Conservation (phyloP, 1,140 invertebrate species). For the Drosophila dunni region DNA sequence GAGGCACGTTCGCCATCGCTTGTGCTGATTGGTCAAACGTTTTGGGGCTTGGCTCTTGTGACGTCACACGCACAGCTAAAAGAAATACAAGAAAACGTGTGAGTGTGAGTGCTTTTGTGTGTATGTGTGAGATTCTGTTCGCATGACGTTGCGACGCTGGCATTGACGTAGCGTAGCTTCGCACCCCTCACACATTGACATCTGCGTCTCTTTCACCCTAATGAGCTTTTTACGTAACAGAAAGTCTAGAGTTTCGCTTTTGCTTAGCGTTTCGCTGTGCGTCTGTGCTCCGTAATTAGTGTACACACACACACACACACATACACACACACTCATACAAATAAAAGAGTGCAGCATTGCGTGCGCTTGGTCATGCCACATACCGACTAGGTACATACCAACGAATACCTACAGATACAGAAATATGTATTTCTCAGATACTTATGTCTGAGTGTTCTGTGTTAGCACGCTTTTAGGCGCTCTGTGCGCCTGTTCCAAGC, state of each 20-base stretch:
- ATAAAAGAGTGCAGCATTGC: conserved; percentile 41
- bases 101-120: conserved; percentile 62
- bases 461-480: conserved; percentile 74
- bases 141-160: conserved; percentile 58
- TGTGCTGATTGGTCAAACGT: conserved; percentile 68
- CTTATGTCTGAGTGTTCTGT: conserved; percentile 38
- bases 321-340: too few species aligned
- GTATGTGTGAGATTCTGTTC: conserved; percentile 56
- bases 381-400: conserved; percentile 8
- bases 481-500: conserved; percentile 69
- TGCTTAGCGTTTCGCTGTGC: conserved; percentile 8
- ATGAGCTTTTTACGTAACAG: conserved; percentile 67
- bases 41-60: conserved; percentile 78
- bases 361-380: conserved; percentile 44
- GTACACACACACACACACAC: conserved; percentile 25
- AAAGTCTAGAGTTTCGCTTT: conserved; percentile 36
- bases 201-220: conserved; percentile 49
- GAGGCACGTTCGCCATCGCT: conserved; percentile 58
- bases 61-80: conserved; percentile 63
- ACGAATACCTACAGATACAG: conserved; percentile 31
- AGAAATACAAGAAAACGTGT: conserved; percentile 17
- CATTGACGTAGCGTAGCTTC: conserved; percentile 52
- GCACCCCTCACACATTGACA: conserved; percentile 8
- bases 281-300: conserved; percentile 45
- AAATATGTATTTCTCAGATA: background rate